These are phyloP conservation scores for Diabrotica virgifera DNA, from an alignment of 1,140 invertebrate species.

Conservation along the genomic window DNA sequence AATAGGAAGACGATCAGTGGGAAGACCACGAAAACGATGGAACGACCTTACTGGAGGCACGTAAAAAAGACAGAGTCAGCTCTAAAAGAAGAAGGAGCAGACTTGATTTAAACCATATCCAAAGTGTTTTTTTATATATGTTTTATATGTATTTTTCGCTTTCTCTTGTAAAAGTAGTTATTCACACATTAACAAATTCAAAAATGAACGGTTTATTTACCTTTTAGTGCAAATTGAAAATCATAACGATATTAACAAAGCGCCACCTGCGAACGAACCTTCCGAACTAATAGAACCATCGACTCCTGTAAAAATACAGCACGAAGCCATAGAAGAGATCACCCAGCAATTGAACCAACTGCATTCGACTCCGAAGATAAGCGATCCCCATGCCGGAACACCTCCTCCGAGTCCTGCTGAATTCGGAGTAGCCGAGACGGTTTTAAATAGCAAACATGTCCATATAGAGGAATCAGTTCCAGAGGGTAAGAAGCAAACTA, in stretches of 20 bases:
- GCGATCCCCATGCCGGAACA: constrained; percentile 34
- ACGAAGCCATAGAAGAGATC: constrained; percentile 42
- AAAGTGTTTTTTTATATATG: too few relatives aligned
- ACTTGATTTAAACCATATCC: too few relatives aligned
- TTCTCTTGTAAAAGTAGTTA: too few relatives aligned
- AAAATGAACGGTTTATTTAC: too few relatives aligned
- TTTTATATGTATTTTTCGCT: too few relatives aligned
- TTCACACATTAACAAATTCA: too few relatives aligned
- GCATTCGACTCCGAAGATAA: constrained; percentile 17
- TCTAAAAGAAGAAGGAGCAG: too few relatives aligned
- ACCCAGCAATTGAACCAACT: constrained; percentile 41
- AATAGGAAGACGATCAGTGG: too few relatives aligned
- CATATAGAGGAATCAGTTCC: constrained; percentile 15
- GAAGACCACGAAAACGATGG: too few relatives aligned
- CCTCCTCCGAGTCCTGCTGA: constrained; percentile 44
- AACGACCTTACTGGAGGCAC: too few relatives aligned
- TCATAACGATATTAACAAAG: background rate
- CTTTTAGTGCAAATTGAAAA: background rate
- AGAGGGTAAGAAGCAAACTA: constrained; percentile 16
- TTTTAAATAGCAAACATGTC: constrained; percentile 22
- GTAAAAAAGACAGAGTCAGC: too few relatives aligned
- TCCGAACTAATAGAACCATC: constrained; percentile 16
- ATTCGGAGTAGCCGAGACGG: constrained; percentile 26
- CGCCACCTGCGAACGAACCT: constrained; percentile 10
- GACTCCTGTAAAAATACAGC: constrained; percentile 21